Base-by-base conservation (phyloP, 2,113 vertebrate species). In the Chinchilla lanigera region DNA sequence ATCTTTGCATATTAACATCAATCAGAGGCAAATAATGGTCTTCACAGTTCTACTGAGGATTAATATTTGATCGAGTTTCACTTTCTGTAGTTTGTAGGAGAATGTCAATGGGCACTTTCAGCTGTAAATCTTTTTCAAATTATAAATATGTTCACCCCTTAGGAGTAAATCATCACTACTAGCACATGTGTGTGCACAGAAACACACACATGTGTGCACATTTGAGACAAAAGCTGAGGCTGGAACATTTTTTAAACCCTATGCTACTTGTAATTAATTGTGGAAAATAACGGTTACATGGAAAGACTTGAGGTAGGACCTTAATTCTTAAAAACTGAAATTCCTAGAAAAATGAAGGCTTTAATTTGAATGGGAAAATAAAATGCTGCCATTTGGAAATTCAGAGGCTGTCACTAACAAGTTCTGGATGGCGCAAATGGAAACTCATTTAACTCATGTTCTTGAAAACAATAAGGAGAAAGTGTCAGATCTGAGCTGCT, bases 41-140 rank as follows among this genome's bases (percentile, higher is more conserved):
- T 89, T 93, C 35, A 35, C 1, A 26, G 50, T 38, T 67, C 7
- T 77, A 41, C 26, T 8, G 1, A 84, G 71, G 41, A 88, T 84
- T 85, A 88, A 88, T 77, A 80, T 96, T 94, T 91, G 90, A 81
- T 67, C 67, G 77, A 77, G 50, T 81, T 95, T 86, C 50, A 63
- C 20, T 90, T 82, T 92, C 75, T 90, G 44, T 63, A 87, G 71
- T 60, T 91, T 71, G 69, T 90, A 85, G 94, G 67, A 93, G 54
- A 61, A 87, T 90, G 93, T 93, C 78, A 81, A 41, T 61, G 54
- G 8, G n/a, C 33, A 71, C 3, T 65, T 86, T 71, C 38, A 38
- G 83, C 78, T 65, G 12, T 67, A 95, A 91, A 67, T 97, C 78
- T 91, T 73, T 93, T 93, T 93, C 78, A 80, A 20, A 88, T 58